These are phyloP conservation scores for Lucinisca nassula DNA, from an alignment of 2,888 invertebrate species.

Conservation along the genomic window DNA sequence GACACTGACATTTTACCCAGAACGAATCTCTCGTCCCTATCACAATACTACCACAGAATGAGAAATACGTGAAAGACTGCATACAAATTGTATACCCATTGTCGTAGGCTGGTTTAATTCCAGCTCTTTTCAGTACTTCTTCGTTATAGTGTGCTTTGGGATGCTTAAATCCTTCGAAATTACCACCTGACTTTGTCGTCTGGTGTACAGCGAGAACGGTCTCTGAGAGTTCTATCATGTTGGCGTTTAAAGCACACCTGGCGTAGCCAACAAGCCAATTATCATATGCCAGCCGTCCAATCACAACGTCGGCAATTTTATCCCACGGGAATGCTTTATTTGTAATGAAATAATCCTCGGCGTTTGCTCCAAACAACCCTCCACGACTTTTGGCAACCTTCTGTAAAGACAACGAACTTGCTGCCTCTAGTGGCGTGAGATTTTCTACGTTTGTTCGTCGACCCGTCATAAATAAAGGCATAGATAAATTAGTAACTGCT, in stretches of 20 bases:
- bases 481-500: constrained; percentile 3
- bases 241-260: constrained; percentile 56
- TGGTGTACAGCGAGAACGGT: constrained; percentile 78
- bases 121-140: constrained; percentile 60
- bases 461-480: constrained; percentile 66
- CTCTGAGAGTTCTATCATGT: constrained; percentile 74
- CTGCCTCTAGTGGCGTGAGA: constrained; percentile 58
- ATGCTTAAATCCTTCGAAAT: constrained; percentile 72
- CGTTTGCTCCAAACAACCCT: constrained; percentile 71
- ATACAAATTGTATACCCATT: constrained; percentile 74
- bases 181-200: constrained; percentile 72
- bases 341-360: constrained; percentile 80
- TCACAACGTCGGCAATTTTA: constrained; percentile 76
- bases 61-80: constrained; percentile 47
- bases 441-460: constrained; percentile 68
- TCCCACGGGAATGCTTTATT: constrained; percentile 76
- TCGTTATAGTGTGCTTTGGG: constrained; percentile 67
- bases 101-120: constrained; percentile 63
- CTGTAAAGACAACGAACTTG: constrained; percentile 38
- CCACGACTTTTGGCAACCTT: constrained; percentile 65
- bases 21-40: constrained; percentile 35
- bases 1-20: constrained; percentile 62
- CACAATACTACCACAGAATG: constrained; percentile 57
- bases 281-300: constrained; percentile 79
- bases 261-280: constrained; percentile 79